Evolutionary conservation across 1,140 invertebrate species (phyloP).

Genomic region (Halyomorpha halys): DNA sequence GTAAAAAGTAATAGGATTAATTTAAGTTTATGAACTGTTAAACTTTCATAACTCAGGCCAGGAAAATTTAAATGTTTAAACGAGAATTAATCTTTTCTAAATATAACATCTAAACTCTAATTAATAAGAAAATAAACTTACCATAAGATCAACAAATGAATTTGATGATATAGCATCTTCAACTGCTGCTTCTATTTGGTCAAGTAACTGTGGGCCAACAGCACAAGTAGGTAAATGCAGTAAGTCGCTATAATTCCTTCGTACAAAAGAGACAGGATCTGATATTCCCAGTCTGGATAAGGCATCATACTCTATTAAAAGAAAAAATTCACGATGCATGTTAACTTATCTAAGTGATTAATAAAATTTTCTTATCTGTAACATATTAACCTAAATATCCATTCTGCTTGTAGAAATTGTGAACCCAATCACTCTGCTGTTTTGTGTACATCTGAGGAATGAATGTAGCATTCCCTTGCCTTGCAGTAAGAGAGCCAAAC

Average conservation of each 20-base stretch:
- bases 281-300: constrained; percentile 75
- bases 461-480: constrained; percentile 64
- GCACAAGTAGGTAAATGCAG: constrained; percentile 65
- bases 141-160: constrained; percentile 65
- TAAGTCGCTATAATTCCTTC: constrained; percentile 60
- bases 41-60: too few species aligned
- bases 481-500: constrained; percentile 67
- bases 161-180: constrained; percentile 70
- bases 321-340: background rate
- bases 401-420: constrained; percentile 87
- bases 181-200: constrained; percentile 69
- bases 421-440: constrained; percentile 80
- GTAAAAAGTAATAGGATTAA: background rate
- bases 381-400: constrained; percentile 63
- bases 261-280: constrained; percentile 72
- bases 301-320: constrained; percentile 70
- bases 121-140: constrained; percentile 27
- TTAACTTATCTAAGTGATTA: background rate
- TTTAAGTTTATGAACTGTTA: background rate
- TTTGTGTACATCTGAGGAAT: constrained; percentile 83
- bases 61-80: too few species aligned
- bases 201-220: constrained; percentile 58
- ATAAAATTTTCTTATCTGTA: background rate
- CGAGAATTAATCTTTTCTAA: too few species aligned
- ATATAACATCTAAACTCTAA: too few species aligned